These are phyloP conservation scores for Polypedilum pembai DNA, from an alignment of 1,140 invertebrate genomes.

Conservation along the genomic window DNA sequence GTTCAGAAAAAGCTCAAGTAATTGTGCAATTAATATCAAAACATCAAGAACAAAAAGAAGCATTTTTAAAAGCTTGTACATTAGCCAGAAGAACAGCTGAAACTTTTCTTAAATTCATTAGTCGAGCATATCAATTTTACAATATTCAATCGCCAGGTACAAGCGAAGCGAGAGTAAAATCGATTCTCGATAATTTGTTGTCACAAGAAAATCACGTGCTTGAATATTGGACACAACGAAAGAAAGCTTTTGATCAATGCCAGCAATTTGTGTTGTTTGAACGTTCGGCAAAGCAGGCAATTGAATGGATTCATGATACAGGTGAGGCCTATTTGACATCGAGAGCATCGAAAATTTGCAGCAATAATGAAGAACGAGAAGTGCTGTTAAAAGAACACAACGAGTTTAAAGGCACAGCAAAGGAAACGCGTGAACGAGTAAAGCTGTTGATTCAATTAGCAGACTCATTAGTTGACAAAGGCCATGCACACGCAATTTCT, in stretches of 20 bases:
- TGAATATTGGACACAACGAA: constrained; percentile 91
- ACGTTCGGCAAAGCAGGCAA: constrained; percentile 79
- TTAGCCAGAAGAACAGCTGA: constrained; percentile 88
- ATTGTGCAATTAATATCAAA: constrained; percentile 74
- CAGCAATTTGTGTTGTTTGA: constrained; percentile 93
- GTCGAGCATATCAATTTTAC: constrained; percentile 79
- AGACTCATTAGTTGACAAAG: constrained; percentile 91
- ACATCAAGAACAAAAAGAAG: constrained; percentile 97
- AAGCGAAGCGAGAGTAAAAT: constrained; percentile 68
- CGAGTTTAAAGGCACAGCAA: constrained; percentile 82
- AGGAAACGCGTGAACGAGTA: constrained; percentile 89
- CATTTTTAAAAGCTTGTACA: constrained; percentile 91
- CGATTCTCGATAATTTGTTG: constrained; percentile 83
- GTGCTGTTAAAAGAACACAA: constrained; percentile 76
- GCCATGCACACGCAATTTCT: constrained; percentile 84
- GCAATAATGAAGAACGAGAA: constrained; percentile 58
- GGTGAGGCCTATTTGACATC: constrained; percentile 79
- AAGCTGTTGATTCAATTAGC: constrained; percentile 87
- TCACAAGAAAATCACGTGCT: constrained; percentile 92
- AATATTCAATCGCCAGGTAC: constrained; percentile 60
- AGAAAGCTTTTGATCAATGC: constrained; percentile 93
- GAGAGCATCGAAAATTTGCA: constrained; percentile 62
- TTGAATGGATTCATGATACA: constrained; percentile 95
- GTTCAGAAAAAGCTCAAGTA: constrained; percentile 49
- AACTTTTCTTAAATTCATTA: constrained; percentile 92